These are phyloP conservation scores for Excalfactoria chinensis DNA, from an alignment of 2,113 vertebrate genomes.

Conservation along the genomic window DNA sequence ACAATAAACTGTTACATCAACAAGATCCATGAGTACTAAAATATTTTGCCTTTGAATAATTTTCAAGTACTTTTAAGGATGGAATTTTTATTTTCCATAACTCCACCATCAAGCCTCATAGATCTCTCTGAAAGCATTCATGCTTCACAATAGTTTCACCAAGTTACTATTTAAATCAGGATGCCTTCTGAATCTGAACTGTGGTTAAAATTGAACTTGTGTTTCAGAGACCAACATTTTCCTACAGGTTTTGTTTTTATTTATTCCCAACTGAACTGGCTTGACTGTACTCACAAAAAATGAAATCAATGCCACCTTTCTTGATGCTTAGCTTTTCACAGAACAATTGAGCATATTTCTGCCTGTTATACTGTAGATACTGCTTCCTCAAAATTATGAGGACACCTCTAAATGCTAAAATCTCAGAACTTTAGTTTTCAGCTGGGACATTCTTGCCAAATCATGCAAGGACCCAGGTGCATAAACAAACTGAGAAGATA, in stretches of 20 bases:
- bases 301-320: background rate
- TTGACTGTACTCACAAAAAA: background rate
- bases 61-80: background rate
- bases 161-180: background rate
- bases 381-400: background rate
- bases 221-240: background rate
- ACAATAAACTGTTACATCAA: background rate
- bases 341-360: background rate
- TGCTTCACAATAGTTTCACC: background rate
- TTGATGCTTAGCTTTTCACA: background rate
- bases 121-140: background rate
- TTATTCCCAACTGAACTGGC: background rate
- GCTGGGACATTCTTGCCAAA: background rate
- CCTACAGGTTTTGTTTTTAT: background rate
- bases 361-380: background rate
- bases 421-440: background rate
- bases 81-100: background rate
- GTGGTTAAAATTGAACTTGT: background rate
- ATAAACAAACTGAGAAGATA: background rate
- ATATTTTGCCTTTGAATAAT: conserved; percentile 6
- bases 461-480: background rate
- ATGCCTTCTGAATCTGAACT: background rate
- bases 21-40: background rate
- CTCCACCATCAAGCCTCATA: background rate
- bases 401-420: background rate